phyloP scores from a whole-genome alignment of 2,113 vertebrate genomes.

The Embiotoca jacksoni region DNA sequence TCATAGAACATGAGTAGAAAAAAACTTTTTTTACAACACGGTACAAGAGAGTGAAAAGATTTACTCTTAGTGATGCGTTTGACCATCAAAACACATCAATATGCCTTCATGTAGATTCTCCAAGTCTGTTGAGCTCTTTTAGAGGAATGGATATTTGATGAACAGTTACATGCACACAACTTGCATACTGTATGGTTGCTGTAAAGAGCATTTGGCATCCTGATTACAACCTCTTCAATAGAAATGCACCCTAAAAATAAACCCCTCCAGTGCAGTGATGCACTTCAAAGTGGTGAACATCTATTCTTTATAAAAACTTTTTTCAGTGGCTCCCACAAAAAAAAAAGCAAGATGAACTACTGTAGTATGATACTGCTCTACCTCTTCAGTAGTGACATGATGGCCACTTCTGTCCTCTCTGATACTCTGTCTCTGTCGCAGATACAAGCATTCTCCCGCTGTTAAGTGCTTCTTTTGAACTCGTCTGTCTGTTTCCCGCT shows the following conservation, averaged over 20 bases:
- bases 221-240: neutral
- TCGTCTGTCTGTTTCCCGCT: conserved; percentile 28
- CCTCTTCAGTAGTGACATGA: conserved; percentile 20
- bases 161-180: neutral
- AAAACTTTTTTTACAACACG: neutral
- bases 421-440: conserved; percentile 17
- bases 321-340: neutral
- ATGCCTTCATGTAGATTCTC: neutral
- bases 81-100: neutral
- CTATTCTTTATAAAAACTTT: neutral
- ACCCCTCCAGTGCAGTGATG: neutral
- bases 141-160: neutral
- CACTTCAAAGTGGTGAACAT: conserved; percentile 8
- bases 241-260: conserved; percentile 6
- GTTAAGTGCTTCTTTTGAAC: conserved; percentile 49
- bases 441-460: conserved; percentile 32
- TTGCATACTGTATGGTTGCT: neutral
- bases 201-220: neutral
- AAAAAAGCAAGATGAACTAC: conserved; percentile 10
- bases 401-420: conserved; percentile 35
- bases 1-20: neutral
- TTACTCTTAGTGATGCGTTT: neutral
- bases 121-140: neutral
- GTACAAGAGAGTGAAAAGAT: neutral
- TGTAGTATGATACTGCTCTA: conserved; percentile 15